Base-by-base conservation (phyloP, 2,888 invertebrate genomes). In the Mesoligia furuncula region DNA sequence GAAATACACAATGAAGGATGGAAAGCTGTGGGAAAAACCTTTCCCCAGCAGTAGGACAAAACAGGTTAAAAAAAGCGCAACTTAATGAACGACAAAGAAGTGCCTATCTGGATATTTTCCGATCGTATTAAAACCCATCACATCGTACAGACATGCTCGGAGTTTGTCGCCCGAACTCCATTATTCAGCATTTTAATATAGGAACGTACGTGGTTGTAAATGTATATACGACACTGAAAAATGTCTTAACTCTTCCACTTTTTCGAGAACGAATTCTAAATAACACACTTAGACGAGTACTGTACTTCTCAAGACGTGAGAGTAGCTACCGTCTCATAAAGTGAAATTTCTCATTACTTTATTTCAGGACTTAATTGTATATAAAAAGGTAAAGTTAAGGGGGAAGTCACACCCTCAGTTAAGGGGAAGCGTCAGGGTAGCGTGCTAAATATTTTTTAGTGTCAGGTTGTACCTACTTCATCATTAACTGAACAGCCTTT, bases 181-280 rank as follows among this genome's bases (percentile, higher is more conserved):
- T 80, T 67, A 61, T 59, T 67, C 45, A 61, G 61, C 15, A 9
- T 70, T 75, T 70, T 62, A 75, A 62, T 81, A 80, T 59, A 42
- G 17, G 42, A 31, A 11, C 7, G 15, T 45, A 62, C n/a, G 36
- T 57, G 61, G 27, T 61, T 15, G 51, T 31, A 69, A 57, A 71
- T 48, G 39, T 67, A 17, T 17, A 70, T 27, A 24, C 39, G 73
- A 79, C 65, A 51, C 15, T 81, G 36, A 71, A 81, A 57, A 68
- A 80, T 48, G 9, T 27, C 20, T n/a, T 2, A 57, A 48, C 13
- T 59, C 17, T 67, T 59, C 31, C 61, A 67, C 9, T 51, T 71
- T 64, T 51, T 36, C 15, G 15, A 62, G 13, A 42, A 36, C 20
- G 54, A 70, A 75, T 64, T 24, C 45, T n/a, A 66, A 70, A 65